Base-by-base conservation (phyloP, 2,888 invertebrate genomes). In the Agriopis leucophaearia region DNA sequence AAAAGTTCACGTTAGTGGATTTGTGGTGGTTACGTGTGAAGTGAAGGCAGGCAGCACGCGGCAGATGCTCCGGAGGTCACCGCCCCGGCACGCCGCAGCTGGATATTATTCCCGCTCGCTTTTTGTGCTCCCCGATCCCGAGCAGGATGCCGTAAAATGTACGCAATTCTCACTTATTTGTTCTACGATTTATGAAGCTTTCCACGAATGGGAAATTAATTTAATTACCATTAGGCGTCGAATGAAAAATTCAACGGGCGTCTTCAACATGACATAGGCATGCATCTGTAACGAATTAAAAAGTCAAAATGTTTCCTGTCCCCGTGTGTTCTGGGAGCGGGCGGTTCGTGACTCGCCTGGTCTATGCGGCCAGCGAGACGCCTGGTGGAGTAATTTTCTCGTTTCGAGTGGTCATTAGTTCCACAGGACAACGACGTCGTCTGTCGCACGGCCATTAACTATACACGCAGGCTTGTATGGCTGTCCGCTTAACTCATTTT, bases 371-470 rank as follows among this genome's bases (percentile, higher is more conserved):
- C 82, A 82, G 72, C 78, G 75, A 74, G 79, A 79, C 76, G 81
- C 80, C 77, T 79, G 82, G 83, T 80, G 76, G 48, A 48, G 90
- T 91, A 90, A 91, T 92, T 91, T 89, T 88, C 91, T 87, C 86
- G 85, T 88, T 89, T 87, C 86, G 86, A 90, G 89, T 90, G 89
- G 90, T 90, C 92, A 92, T 93, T 94, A 92, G 90, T 90, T 86
- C 85, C 88, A 85, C 82, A 79, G 85, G 87, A 89, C 87, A 83
- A 84, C 83, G 85, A 83, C 83, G 88, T 85, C 85, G 87, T 83
- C 84, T 86, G 87, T 88, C 89, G 86, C 87, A 83, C 82, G 81
- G 81, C 86, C 86, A 89, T 92, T 91, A 90, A 86, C 83, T 84
- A 81, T 83, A 83, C 84, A 86, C 87, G 88, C 85, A 83, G 84